Base-by-base conservation (phyloP, 1,140 invertebrate species). In the Aphelenchoides avenae region DNA sequence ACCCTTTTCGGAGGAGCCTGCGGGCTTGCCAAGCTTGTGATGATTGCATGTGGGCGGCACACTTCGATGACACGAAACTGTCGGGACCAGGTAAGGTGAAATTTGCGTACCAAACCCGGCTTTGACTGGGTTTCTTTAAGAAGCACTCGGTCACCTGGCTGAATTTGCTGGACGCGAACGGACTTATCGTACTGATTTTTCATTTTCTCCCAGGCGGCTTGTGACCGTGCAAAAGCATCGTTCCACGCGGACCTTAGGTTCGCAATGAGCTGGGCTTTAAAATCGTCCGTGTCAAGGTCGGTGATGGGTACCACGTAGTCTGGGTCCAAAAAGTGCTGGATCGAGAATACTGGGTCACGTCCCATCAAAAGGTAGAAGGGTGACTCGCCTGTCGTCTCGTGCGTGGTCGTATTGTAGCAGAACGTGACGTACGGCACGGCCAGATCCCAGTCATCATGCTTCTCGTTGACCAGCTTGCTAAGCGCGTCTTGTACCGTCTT, bases 281-380 rank as follows among this genome's bases (percentile, higher is more conserved):
- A 54, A 11, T 56, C 52, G 5, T 26, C 36, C 11, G 52, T 11
- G 24, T 54, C 52, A 13, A 34, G 33, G n/a, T 54, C 27, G 5
- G 33, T 18, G 7, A 52, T 26, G 1, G 36, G 22, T 1, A 13
- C 13, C 3, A 18, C 5, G 22, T 24, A 2, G n/a, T 33, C 37
- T 24, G 20, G 50, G 4, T 49, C 37, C 0, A 54, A 20, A 1
- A 54, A 24, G 24, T 52, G 44, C 6, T 55, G 26, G 0, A 54
- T 13, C 9, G 6, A 11, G 1, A 54, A 49, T 2, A 54, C 37
- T 5, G 52, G 52, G 15, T 54, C 52, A 5, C 52, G 6, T 3
- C 46, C 44, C 18, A 27, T 49, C 3, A 54, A 20, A 5, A 54
- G 49, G n/a, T 11, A 54, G 49, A 54, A 54, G 22, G 52, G 52